Evolutionary conservation across 2,888 invertebrate genomes (phyloP), one percentile per base, ranked within the genome.

Genomic region (Conomelus anceps): DNA sequence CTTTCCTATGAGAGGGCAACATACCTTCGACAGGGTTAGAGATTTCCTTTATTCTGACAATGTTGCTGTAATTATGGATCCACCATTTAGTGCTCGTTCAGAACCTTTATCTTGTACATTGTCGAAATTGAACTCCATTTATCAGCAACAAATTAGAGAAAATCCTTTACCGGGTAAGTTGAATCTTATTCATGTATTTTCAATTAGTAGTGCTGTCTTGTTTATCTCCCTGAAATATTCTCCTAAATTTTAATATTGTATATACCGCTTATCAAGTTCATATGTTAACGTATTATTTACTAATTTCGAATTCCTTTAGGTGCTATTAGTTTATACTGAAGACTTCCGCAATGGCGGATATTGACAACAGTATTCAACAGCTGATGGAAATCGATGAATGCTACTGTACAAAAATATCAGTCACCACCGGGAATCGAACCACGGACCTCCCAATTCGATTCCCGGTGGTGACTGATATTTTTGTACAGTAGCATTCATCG

Each of bases 51-150:
- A 29, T 86, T 24, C 11, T 23, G 26, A 22, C 22, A 20, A 86
- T 29, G 86, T 86, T 0, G 86, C 24, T 20, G 24, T 86, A 24
- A 22, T 86, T 13, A 86, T 86, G 86, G 86, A 86, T 86, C 86
- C 86, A 24, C 86, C 86, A 20, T 86, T 86, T 7, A 86, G 86
- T 86, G 86, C 86, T 23, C 86, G 86, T 3, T 23, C 86, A n/a
- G 86, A 86, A 86, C 86, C 86, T 26, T n/a, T 86, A 20, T 23
- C 24, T n/a, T 86, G 24, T n/a, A 86, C 86, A 0, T 23, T 86
- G 22, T 3, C 23, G 3, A 23, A 86, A 86, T 86, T 86, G 13
- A 13, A 86, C 29, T 86, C 86, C 3, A 26, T 86, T 23, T 86
- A 23, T 29, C 86, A 24, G 13, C 24, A 23, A 26, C 22, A 22